Evolutionary conservation across 2,888 invertebrate species (phyloP).

Genomic region (Nemotelus nigrinus): DNA sequence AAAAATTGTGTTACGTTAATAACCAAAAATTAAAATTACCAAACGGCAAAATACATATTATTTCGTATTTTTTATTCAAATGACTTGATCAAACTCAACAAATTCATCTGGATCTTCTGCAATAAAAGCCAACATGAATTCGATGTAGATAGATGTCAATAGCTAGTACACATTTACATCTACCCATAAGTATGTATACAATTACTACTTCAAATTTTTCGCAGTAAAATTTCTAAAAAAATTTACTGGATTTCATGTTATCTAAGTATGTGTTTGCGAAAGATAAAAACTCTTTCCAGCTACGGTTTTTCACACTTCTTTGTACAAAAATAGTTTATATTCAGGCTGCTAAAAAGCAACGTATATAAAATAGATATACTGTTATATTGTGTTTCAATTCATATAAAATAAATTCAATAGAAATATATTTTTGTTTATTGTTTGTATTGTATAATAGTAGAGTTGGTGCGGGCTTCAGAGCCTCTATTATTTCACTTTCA

Average conservation of each 20-base stretch:
- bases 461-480: slow-evolving; percentile 27
- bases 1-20: neutral
- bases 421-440: neutral
- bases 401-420: slow-evolving; percentile 41
- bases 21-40: too few relatives aligned
- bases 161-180: too few relatives aligned
- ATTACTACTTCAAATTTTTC: too few relatives aligned
- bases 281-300: too few relatives aligned
- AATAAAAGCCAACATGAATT: too few relatives aligned
- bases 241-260: slow-evolving; percentile 3
- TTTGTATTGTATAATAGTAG: slow-evolving; percentile 23
- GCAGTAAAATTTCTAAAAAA: neutral
- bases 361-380: slow-evolving; percentile 26
- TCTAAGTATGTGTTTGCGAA: neutral
- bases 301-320: neutral
- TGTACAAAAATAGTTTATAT: slow-evolving; percentile 40
- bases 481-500: slow-evolving; percentile 13
- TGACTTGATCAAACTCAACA: neutral
- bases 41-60: too few relatives aligned
- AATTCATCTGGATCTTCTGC: neutral
- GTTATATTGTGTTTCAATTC: slow-evolving; percentile 4
- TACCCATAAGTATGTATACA: too few relatives aligned
- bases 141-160: too few relatives aligned
- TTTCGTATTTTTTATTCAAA: neutral
- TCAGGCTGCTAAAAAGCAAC: slow-evolving; percentile 42